These are phyloP conservation scores for Gandaritis pyraliata DNA, from an alignment of 2,888 invertebrate genomes.

Conservation along the genomic window DNA sequence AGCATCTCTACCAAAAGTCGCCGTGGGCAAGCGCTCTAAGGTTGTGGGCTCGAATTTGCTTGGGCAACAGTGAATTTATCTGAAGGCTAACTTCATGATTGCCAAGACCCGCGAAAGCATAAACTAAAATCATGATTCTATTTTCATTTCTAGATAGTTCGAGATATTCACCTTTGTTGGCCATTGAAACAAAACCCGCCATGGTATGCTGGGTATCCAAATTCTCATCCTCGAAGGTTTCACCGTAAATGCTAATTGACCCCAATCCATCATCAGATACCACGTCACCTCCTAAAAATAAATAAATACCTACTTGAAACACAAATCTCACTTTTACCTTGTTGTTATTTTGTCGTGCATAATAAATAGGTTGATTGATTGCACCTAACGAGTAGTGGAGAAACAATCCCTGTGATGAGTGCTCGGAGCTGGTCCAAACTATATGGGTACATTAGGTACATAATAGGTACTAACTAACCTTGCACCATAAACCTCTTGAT, in stretches of 20 bases:
- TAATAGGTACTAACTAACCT: no score
- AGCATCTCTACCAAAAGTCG: no score
- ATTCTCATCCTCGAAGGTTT: constrained; percentile 94
- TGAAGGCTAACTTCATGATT: no score
- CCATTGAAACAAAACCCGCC: constrained; percentile 96
- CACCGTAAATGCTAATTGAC: constrained; percentile 93
- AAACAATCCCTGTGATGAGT: no score
- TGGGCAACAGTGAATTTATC: no score
- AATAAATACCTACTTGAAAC: constrained; percentile 1
- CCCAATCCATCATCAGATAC: constrained; percentile 92
- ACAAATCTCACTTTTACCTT: not conserved
- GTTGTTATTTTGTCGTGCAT: no score
- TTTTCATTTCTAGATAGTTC: no score
- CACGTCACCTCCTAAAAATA: constrained; percentile 91
- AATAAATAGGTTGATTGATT: no score
- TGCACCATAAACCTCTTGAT: constrained; percentile 96
- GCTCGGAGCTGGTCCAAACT: not conserved
- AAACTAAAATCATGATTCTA: not conserved
- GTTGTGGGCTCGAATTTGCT: no score
- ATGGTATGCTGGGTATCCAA: constrained; percentile 91
- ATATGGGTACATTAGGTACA: not conserved
- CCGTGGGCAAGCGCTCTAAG: no score
- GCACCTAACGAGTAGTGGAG: no score
- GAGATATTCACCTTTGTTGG: constrained; percentile 89
- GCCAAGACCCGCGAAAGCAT: no score